These are phyloP conservation scores for Agrochola lychnidis DNA, from an alignment of 2,888 invertebrate species.

Conservation along the genomic window DNA sequence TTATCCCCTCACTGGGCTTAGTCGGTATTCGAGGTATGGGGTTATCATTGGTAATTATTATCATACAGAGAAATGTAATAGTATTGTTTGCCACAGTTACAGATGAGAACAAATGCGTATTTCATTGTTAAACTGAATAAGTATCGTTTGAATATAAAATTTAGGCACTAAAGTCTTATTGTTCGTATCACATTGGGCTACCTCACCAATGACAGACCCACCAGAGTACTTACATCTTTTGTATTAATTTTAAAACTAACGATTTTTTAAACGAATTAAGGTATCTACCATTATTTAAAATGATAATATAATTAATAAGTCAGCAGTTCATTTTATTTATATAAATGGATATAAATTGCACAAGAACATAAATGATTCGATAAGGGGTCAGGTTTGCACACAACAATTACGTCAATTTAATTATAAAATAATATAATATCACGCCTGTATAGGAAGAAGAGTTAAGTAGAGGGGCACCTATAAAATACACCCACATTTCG, in stretches of 20 bases:
- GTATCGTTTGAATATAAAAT: background rate
- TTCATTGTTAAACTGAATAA: slow-evolving; percentile 3
- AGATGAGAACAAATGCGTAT: background rate
- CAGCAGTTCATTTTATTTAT: background rate
- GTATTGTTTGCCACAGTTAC: background rate
- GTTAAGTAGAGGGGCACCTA: background rate
- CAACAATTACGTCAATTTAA: background rate
- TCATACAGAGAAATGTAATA: background rate
- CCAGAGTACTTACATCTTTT: background rate
- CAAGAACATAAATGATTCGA: background rate
- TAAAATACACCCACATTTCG: too few species aligned
- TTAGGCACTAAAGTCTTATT: background rate
- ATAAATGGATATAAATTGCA: background rate
- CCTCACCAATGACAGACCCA: background rate
- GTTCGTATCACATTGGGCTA: background rate
- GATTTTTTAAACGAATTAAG: too few species aligned
- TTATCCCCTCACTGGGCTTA: background rate
- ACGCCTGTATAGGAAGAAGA: background rate
- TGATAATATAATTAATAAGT: background rate
- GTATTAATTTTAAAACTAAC: background rate
- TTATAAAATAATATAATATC: background rate
- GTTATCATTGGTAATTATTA: slow-evolving; percentile 10
- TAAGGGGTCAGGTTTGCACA: slow-evolving; percentile 8
- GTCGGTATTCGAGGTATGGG: background rate
- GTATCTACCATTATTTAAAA: background rate